Evolutionary conservation across 2,888 invertebrate species (phyloP).

Genomic region (Hybos culiciformis): DNA sequence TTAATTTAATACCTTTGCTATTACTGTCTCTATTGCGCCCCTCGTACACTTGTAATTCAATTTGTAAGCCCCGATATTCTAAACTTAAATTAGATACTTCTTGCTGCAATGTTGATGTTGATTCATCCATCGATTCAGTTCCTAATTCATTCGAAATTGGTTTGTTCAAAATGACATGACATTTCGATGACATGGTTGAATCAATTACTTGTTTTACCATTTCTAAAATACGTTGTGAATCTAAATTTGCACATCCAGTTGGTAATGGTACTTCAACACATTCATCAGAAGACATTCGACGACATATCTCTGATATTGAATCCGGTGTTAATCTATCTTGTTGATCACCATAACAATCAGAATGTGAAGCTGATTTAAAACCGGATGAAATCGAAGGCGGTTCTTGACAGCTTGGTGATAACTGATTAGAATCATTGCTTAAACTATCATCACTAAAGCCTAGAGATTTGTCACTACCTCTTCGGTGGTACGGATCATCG

Average conservation of each 20-base stretch:
- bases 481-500: constrained; percentile 36
- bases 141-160: constrained; percentile 27
- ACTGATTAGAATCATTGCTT: constrained; percentile 48
- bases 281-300: constrained; percentile 35
- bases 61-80: constrained; percentile 72
- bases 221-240: constrained; percentile 65
- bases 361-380: constrained; percentile 41
- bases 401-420: constrained; percentile 41
- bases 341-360: constrained; percentile 41
- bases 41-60: constrained; percentile 67
- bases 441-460: constrained; percentile 60
- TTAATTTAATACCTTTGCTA: constrained; percentile 69
- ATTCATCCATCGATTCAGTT: background rate
- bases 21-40: constrained; percentile 47
- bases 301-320: constrained; percentile 28
- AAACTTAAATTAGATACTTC: constrained; percentile 47
- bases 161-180: constrained; percentile 42
- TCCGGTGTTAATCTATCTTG: constrained; percentile 34
- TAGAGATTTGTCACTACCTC: constrained; percentile 55
- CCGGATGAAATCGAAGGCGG: constrained; percentile 46
- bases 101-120: constrained; percentile 23
- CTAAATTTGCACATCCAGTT: constrained; percentile 64
- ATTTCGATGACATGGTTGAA: constrained; percentile 59
- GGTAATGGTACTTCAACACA: constrained; percentile 63
- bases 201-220: constrained; percentile 68